These are phyloP conservation scores for Hedya salicella DNA, from an alignment of 2,888 invertebrate genomes.

Conservation along the genomic window DNA sequence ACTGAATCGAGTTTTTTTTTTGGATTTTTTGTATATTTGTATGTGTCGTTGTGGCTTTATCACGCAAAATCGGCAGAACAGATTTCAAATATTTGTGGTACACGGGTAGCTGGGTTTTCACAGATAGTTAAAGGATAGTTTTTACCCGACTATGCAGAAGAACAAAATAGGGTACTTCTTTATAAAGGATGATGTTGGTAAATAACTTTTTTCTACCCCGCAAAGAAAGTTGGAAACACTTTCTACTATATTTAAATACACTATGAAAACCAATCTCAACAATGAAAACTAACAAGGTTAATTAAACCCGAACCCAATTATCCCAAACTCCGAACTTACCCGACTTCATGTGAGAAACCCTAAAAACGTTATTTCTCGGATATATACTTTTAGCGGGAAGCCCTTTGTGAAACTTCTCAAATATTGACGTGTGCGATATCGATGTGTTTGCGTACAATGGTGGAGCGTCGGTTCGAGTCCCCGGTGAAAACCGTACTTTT, in stretches of 20 bases:
- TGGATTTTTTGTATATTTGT: no score
- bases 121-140: no score
- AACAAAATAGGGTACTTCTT: no score
- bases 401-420: slow-evolving; percentile 25
- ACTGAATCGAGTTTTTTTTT: no score
- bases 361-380: slow-evolving; percentile 16
- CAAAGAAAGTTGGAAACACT: neutral
- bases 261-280: slow-evolving; percentile 6
- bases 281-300: neutral
- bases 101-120: no score
- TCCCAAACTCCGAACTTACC: slow-evolving; percentile 2
- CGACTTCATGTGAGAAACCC: slow-evolving; percentile 23
- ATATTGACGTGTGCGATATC: slow-evolving; percentile 36
- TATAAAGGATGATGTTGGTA: no score
- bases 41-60: no score
- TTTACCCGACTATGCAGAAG: no score
- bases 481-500: slow-evolving; percentile 7
- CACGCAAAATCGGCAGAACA: no score
- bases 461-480: slow-evolving; percentile 15
- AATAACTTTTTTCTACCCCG: no score
- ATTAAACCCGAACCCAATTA: slow-evolving; percentile 16
- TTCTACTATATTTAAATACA: no score
- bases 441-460: slow-evolving; percentile 28
- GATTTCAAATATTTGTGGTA: no score
- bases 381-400: slow-evolving; percentile 15